Evolutionary conservation across 2,797 vertebrate genomes (phyloP), one percentile per base, ranked within the genome.

Genomic region (Crenichthys baileyi): DNA sequence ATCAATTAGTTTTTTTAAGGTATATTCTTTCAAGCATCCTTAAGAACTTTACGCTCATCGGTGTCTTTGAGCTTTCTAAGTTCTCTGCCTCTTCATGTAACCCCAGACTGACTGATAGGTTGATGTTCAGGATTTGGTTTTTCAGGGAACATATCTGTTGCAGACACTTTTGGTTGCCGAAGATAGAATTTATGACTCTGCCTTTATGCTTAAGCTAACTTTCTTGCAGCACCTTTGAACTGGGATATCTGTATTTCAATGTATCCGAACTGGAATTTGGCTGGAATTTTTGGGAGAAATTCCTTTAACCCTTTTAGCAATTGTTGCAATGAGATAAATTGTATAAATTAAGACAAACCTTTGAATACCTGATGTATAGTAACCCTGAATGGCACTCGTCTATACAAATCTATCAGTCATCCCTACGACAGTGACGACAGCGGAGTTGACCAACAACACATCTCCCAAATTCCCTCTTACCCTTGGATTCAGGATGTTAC

Each of bases 401-500:
- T 16, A 73, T n/a, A 74, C 58, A 73, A 31, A 36, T 56, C 44
- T 50, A 44, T 48, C 67, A 36, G 65, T 82, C 63, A 77, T 60
- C 79, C 79, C 72, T 56, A 51, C 73, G 56, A 65, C 31, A 5
- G 75, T 91, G 87, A 91, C 85, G 79, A 7, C 88, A 91, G 65
- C 55, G 5, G 72, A 85, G 78, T 91, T 80, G 74, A 70, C 20
- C 70, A 26, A 0, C 75, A 85, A 83, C 39, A 78, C 79, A 58
- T 75, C 82, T 80, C 81, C 36, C 76, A 76, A 85, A 82, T 83
- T 86, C 81, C 44, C 85, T 20, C 79, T 84, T 55, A 58, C 61
- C 80, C 77, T 88, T 87, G 84, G 80, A 90, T 91, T 91, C 77
- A 86, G 18, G 82, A 80, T 36, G 88, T 84, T 88, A 81, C 84